Evolutionary conservation across 35 echinoderm and acorn worm species (phyloP).

Genomic region (Anneissia japonica): DNA sequence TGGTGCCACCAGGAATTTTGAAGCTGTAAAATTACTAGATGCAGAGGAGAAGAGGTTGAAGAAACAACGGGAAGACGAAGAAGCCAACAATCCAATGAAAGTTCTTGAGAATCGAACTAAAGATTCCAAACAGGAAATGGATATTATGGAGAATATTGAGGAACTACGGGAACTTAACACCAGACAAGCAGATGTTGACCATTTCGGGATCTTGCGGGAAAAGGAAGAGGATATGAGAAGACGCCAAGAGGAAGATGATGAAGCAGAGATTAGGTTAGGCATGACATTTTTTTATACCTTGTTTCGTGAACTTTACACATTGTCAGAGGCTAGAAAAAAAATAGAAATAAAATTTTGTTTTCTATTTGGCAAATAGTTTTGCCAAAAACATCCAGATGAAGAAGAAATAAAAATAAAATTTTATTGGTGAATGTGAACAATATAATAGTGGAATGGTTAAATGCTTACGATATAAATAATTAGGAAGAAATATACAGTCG

Average conservation of each 20-base stretch:
- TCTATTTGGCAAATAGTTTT: no score
- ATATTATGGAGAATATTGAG: conserved; percentile 83
- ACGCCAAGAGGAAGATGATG: conserved; percentile 88
- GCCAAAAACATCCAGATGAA: no score
- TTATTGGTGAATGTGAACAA: no score
- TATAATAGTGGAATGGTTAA: background rate
- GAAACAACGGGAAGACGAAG: conserved; percentile 63
- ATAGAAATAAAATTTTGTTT: no score
- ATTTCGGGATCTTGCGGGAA: conserved; percentile 56
- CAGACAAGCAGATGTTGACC: conserved; percentile 63
- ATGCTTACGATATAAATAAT: no score
- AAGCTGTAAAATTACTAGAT: conserved; percentile 76
- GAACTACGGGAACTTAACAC: conserved; percentile 75
- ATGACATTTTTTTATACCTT: no score
- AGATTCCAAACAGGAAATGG: conserved; percentile 72
- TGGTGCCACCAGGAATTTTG: conserved; percentile 85
- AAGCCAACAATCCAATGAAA: conserved; percentile 94
- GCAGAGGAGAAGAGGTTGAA: conserved; percentile 65
- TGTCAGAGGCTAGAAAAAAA: no score
- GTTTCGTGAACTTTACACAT: no score
- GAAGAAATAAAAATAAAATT: no score
- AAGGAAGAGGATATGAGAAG: conserved; percentile 56
- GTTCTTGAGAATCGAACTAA: conserved; percentile 91
- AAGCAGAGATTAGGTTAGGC: conserved; percentile 85
- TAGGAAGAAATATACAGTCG: no score